Evolutionary conservation across 1,140 invertebrate species (phyloP), one percentile per base, ranked within the genome.

Genomic region (Holcopasites calliopsidis): DNA sequence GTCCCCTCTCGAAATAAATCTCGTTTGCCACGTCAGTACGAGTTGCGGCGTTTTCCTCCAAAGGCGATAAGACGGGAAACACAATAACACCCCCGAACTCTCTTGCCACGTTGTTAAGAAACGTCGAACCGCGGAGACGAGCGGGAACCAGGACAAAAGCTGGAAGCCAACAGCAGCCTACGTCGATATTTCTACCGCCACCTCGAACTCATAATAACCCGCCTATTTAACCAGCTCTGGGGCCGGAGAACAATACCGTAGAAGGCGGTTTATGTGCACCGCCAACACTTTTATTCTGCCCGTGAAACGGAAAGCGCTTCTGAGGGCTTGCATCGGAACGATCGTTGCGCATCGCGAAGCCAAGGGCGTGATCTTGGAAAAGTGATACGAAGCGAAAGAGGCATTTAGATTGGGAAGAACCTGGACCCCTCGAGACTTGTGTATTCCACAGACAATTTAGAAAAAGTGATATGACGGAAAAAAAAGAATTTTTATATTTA

Each of bases 281-380:
- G 62, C 33, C 78, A 38, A 80, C 79, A 80, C 78, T 81, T 81
- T 81, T 81, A 76, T 81, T 74, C 78, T 61, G 23, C 28, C 21
- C 49, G 61, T 40, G 28, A 50, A 42, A 38, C 44, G 21, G 31
- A 21, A 44, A 52, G 31, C 0, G n/a, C 31, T 28, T 52, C 47
- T 11, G 18, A 38, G 35, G 31, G 38, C 66, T 55, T 28, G 38
- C 13, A 52, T 52, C 28, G 21, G 38, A 40, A 42, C 70, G 70
- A 54, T 66, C 71, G 35, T 66, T 66, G 40, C 44, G n/a, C 16
- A 26, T 5, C n/a, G 61, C 44, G 21, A 65, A 73, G 65, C 61
- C 35, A 31, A 18, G n/a, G 49, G n/a, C 61, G 61, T 18, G 71
- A 40, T 33, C 69, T 62, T 62, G 55, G 64, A 31, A 65, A 35